Conservation (phyloP, 2,113 vertebrate species). For the Gulo gulo region DNA sequence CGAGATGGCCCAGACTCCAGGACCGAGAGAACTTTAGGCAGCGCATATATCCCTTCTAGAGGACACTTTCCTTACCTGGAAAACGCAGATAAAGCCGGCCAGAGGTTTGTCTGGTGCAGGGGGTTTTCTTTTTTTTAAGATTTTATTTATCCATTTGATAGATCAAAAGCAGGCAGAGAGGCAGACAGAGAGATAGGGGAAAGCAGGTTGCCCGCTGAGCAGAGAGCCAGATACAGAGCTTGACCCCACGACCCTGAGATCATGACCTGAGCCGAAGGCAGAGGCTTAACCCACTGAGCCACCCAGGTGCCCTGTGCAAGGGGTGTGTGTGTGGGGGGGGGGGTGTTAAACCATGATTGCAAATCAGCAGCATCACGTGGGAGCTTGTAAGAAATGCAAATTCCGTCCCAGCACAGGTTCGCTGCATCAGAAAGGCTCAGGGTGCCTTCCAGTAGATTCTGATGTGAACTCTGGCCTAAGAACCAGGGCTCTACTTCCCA, state of each 20-base stretch:
- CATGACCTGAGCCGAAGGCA: no score
- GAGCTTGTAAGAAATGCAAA: neutral
- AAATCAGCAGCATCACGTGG: neutral
- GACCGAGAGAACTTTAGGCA: neutral
- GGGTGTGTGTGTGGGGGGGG: fast-evolving
- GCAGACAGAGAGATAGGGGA: no score
- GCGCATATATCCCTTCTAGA: no score
- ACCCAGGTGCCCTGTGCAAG: no score
- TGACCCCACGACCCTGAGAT: no score
- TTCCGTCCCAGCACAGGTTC: neutral
- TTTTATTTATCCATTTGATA: no score
- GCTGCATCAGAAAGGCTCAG: neutral
- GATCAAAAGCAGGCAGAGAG: no score
- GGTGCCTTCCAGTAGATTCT: neutral
- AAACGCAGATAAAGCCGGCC: neutral
- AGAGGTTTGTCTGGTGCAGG: fast-evolving
- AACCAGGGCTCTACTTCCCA: neutral
- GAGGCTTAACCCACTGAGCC: no score
- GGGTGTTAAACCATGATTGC: neutral
- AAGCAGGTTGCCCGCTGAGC: no score
- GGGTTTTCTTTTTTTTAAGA: no score
- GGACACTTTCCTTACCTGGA: neutral
- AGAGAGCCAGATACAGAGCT: no score
- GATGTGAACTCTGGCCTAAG: neutral
- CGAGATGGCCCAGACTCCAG: fast-evolving